These are phyloP conservation scores for Diplazon laetatorius DNA, from an alignment of 2,888 invertebrate species.

Conservation along the genomic window DNA sequence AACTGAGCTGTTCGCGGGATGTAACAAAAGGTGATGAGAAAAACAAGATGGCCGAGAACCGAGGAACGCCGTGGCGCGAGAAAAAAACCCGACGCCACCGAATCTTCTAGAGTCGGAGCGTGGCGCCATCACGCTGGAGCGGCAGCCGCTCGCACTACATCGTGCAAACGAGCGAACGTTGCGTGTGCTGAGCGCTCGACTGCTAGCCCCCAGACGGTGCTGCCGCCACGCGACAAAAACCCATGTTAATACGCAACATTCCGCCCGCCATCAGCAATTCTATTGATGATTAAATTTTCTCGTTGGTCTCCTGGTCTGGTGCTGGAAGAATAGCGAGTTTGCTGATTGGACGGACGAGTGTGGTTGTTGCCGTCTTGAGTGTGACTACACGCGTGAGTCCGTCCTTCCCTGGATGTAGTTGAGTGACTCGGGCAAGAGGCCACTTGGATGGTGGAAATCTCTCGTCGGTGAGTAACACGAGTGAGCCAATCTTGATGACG, in stretches of 20 bases:
- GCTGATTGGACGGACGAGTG: slow-evolving; percentile 59
- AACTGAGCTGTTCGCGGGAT: too few species aligned
- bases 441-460: slow-evolving; percentile 62
- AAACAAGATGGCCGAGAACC: too few species aligned
- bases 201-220: too few species aligned
- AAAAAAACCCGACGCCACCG: too few species aligned
- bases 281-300: background rate
- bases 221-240: too few species aligned
- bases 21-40: too few species aligned
- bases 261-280: slow-evolving; percentile 21
- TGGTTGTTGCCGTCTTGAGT: slow-evolving; percentile 62
- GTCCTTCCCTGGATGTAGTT: slow-evolving; percentile 67
- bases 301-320: background rate
- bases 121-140: too few species aligned
- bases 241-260: background rate
- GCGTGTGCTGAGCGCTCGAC: too few species aligned
- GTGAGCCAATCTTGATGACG: slow-evolving; percentile 37
- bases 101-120: too few species aligned
- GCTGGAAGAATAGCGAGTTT: slow-evolving; percentile 56
- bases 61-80: too few species aligned
- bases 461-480: slow-evolving; percentile 63
- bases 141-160: too few species aligned
- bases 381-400: slow-evolving; percentile 65
- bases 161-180: too few species aligned
- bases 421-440: slow-evolving; percentile 65